These are phyloP conservation scores for Pachypsylla venusta DNA, from an alignment of 1,140 invertebrate genomes.

Conservation along the genomic window DNA sequence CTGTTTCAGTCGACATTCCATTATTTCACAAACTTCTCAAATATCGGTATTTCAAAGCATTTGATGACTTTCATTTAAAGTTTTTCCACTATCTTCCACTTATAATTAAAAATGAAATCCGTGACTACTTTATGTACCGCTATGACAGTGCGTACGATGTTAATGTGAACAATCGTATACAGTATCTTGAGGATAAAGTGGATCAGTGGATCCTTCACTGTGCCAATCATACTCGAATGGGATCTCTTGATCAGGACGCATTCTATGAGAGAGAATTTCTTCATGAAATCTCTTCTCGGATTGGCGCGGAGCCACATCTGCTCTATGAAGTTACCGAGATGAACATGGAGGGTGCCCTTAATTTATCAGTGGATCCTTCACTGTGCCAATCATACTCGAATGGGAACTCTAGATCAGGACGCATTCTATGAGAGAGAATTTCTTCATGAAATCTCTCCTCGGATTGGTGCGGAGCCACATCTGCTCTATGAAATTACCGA, in stretches of 20 bases:
- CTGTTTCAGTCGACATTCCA: background rate
- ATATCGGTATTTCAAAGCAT: background rate
- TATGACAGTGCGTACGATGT: background rate
- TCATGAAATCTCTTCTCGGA: background rate
- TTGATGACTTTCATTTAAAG: background rate
- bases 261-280: background rate
- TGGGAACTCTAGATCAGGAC: background rate
- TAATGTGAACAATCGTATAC: background rate
- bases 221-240: constrained; percentile 6
- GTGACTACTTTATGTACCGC: background rate
- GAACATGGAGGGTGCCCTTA: too few relatives aligned
- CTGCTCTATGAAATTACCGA: constrained; percentile 1
- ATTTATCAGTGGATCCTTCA: background rate
- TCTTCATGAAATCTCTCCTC: background rate
- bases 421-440: background rate
- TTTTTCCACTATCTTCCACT: constrained; percentile 2
- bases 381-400: constrained; percentile 5
- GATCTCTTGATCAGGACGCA: background rate
- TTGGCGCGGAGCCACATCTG: constrained; percentile 2
- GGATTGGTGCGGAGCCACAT: background rate
- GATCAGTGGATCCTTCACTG: constrained; percentile 1
- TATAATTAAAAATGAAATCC: constrained; percentile 1
- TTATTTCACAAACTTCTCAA: constrained; percentile 1
- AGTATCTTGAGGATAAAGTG: constrained; percentile 5
- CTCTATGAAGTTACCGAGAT: constrained; percentile 2